Base-by-base conservation (phyloP, 2,888 invertebrate genomes). In the Apoderus coryli region DNA sequence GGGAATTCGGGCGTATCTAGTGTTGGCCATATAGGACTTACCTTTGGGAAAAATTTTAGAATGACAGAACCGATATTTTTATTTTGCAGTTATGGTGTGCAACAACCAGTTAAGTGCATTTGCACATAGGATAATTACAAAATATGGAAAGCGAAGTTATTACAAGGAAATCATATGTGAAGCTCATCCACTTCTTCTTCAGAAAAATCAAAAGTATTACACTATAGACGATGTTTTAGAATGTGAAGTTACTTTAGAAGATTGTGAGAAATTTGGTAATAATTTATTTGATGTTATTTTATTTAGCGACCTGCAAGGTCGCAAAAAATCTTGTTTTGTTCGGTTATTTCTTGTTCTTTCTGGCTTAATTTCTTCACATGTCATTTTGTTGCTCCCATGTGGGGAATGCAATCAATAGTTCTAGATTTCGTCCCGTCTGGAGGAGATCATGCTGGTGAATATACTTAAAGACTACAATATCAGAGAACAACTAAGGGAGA, bases 31-130 rank as follows among this genome's bases (percentile, higher is more conserved):
- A n/a, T n/a, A n/a, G n/a, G n/a, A n/a, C n/a, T n/a, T n/a, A n/a
- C n/a, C n/a, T n/a, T n/a, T n/a, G n/a, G n/a, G n/a, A n/a, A n/a
- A n/a, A n/a, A n/a, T n/a, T n/a, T n/a, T n/a, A n/a, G n/a, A n/a
- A n/a, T n/a, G n/a, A n/a, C n/a, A n/a, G n/a, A n/a, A n/a, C n/a
- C n/a, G n/a, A n/a, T n/a, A n/a, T n/a, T n/a, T n/a, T n/a, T 5
- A 22, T 26, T 10, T 42, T 44, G 25, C 52, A 77, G 78, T 70
- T 1, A 76, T 79, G 76, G 68, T 65, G 36, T 76, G 72, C 54
- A 77, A 77, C 45, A 61, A 61, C 5, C 56, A 59, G 5, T 60
- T 78, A 34, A 70, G 65, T 22, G 57, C 55, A 3, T 63, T 65
- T 36, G 57, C 65, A 13, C 61, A 60, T 42, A 60, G 64, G 40